Evolutionary conservation across 64 coral and sea anemone species (phyloP).

Genomic region (Montipora cactus): DNA sequence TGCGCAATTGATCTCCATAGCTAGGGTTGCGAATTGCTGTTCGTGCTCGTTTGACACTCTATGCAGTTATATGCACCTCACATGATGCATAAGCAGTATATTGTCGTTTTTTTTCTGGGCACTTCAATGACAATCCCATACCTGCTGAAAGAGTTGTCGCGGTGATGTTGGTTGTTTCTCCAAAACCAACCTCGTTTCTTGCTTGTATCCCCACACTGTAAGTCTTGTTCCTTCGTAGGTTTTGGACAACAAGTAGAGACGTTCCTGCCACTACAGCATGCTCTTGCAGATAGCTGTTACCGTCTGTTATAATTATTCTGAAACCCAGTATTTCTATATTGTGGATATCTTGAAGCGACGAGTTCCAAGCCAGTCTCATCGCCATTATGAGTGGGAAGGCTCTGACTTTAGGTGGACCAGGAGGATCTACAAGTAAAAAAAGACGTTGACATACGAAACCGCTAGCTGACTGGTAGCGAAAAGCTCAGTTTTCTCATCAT

Average conservation of each 20-base stretch:
- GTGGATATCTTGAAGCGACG: conserved; percentile 1
- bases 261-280: background rate
- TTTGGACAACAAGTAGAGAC: background rate
- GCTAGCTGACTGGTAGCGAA: too few relatives aligned
- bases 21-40: too few relatives aligned
- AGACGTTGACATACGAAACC: background rate
- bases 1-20: too few relatives aligned
- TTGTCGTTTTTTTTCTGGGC: too few relatives aligned
- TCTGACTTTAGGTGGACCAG: background rate
- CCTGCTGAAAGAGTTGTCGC: background rate
- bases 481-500: too few relatives aligned
- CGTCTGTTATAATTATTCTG: background rate
- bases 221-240: conserved; percentile 7
- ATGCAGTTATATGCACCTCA: too few relatives aligned
- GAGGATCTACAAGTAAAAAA: conserved; percentile 14
- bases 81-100: too few relatives aligned
- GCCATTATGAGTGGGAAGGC: background rate
- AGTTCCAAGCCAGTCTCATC: conserved; percentile 5
- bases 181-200: conserved; percentile 22
- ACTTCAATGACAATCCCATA: background rate
- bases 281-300: background rate
- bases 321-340: conserved; percentile 15
- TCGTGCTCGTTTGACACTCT: too few relatives aligned
- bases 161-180: background rate
- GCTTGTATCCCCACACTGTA: conserved; percentile 14